These are phyloP conservation scores for Ophion costatus DNA, from an alignment of 2,888 invertebrate species.

Conservation along the genomic window DNA sequence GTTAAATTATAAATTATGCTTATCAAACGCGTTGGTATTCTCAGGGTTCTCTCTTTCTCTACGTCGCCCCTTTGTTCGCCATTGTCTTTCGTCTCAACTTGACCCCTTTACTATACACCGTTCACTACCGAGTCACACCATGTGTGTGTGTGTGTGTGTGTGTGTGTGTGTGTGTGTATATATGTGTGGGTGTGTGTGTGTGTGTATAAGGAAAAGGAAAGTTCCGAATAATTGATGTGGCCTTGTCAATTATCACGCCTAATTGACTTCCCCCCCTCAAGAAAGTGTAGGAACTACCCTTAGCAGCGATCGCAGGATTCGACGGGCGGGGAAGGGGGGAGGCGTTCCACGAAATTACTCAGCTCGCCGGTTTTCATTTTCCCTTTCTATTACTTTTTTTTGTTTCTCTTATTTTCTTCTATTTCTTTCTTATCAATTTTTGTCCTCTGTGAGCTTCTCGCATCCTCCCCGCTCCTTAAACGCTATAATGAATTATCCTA, in stretches of 20 bases:
- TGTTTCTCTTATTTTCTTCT: constrained; percentile 15
- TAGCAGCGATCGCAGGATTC: constrained; percentile 74
- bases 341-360: constrained; percentile 7
- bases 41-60: constrained; percentile 57
- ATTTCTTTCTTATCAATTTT: constrained; percentile 34
- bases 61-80: constrained; percentile 59
- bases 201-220: constrained; percentile 23
- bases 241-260: not conserved
- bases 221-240: not conserved
- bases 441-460: constrained; percentile 35
- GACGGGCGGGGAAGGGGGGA: constrained; percentile 12
- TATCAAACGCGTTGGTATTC: constrained; percentile 74
- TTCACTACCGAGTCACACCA: constrained; percentile 42
- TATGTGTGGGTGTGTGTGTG: not conserved
- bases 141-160: not conserved
- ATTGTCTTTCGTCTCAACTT: constrained; percentile 22
- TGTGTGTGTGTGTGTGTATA: not conserved
- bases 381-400: not conserved
- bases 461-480: constrained; percentile 59
- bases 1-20: constrained; percentile 79
- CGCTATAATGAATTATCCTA: constrained; percentile 65
- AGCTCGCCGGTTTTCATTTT: not conserved
- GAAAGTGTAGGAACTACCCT: constrained; percentile 76
- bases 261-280: not conserved
- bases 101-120: constrained; percentile 29